Evolutionary conservation across 92 coral and sea anemone species (phyloP), one percentile per base, ranked within the genome.

Genomic region (Epizoanthus illoricatus): DNA sequence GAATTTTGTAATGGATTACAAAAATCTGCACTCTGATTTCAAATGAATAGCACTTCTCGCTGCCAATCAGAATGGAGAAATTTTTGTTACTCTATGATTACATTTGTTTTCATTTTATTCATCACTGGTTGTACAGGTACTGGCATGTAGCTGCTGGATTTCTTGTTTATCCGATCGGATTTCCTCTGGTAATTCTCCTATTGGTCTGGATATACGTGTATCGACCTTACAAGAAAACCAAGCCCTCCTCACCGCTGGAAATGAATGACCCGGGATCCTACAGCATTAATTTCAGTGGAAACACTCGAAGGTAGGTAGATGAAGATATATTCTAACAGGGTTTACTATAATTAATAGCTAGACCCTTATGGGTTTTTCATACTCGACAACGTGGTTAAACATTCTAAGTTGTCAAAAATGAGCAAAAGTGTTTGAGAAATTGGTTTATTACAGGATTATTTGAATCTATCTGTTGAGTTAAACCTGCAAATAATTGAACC

Each of bases 141-240:
- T 87, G 88, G 74, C 82, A 69, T 18, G 74, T 69, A 17, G 87
- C 88, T 41, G 79, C 82, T 5, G 87, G 78, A 6, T 84, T 83
- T 23, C 80, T 87, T 17, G 64, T 78, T 24, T 87, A 87, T 67
- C 90, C 90, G 3, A 79, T 87, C 60, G 90, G 90, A 71, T 76
- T 87, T 72, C 90, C 87, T 76, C 64, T 87, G 71, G 83, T 68
- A 6, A 87, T 87, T 4, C 71, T 84, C 11, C 16, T 84, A 19
- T 65, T 87, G 20, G 90, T 87, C 24, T 84, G 87, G 90, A 59
- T 84, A 20, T 87, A 84, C 73, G 85, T 86, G 64, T 36, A 71
- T 23, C 67, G 20, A 15, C 80, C 87, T 2, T 19, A 21, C 13
- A 52, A 19, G 60, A 60, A 20, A 49, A 20, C 65, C 7, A 64